Percentiles rank a stretch among this genome's conserved stretches.
Conservation (phyloP, 2,888 invertebrate species). For the Punctoribates punctum region DNA sequence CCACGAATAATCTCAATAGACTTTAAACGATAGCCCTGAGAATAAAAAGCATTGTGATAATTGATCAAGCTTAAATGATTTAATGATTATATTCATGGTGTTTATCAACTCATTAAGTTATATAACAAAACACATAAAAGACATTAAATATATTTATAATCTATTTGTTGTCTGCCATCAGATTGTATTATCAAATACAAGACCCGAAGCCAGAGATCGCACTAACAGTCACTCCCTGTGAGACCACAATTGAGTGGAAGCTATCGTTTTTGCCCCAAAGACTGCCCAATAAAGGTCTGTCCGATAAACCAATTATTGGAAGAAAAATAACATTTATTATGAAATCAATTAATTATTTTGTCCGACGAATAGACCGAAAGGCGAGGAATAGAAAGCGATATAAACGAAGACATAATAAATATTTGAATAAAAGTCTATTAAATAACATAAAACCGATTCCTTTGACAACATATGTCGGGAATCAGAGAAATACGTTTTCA, state of each 20-base stretch:
- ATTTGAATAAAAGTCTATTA: background rate
- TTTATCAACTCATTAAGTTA: too few relatives aligned
- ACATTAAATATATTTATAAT: too few relatives aligned
- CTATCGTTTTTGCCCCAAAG: conserved; percentile 38
- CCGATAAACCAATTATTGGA: background rate
- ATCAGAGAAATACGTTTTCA: conserved; percentile 42
- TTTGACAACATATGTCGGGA: conserved; percentile 40
- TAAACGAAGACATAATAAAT: conserved; percentile 32
- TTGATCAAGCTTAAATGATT: too few relatives aligned
- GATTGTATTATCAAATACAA: conserved; percentile 25
- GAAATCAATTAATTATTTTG: background rate
- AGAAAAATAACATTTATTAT: background rate
- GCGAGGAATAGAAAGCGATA: background rate
- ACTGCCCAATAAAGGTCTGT: conserved; percentile 27
- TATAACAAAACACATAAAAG: too few relatives aligned
- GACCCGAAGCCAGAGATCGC: conserved; percentile 48
- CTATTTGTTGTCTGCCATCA: background rate
- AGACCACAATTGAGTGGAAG: conserved; percentile 53
- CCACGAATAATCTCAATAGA: too few relatives aligned
- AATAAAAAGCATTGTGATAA: too few relatives aligned
- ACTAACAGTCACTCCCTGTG: conserved; percentile 55
- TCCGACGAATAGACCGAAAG: background rate
- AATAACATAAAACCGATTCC: background rate
- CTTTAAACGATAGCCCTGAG: too few relatives aligned
- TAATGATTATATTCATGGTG: too few relatives aligned